These are phyloP conservation scores for Hypomecis atomaria DNA, from an alignment of 2,888 invertebrate species.

Conservation along the genomic window DNA sequence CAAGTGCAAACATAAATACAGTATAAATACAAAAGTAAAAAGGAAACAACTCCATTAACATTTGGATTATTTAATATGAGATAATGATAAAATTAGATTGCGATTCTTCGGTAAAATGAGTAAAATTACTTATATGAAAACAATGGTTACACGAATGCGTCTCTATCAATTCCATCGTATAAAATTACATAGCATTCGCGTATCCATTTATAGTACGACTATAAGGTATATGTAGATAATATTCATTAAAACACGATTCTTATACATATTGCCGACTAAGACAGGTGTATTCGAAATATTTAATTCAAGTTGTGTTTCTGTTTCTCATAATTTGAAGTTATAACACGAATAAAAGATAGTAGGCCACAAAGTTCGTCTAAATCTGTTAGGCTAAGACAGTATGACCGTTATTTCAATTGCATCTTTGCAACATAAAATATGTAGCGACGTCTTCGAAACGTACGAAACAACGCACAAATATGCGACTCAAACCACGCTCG, in stretches of 20 bases:
- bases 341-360: slow-evolving; percentile 10
- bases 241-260: slow-evolving; percentile 29
- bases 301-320: slow-evolving; percentile 1
- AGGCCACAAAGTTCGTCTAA: slow-evolving; percentile 20
- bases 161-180: slow-evolving; percentile 32
- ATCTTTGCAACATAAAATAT: not conserved
- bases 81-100: slow-evolving; percentile 18
- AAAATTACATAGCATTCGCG: slow-evolving; percentile 25
- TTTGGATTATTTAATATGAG: slow-evolving; percentile 6
- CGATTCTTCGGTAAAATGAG: slow-evolving; percentile 13
- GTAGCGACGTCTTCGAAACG: not conserved
- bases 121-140: slow-evolving; percentile 13
- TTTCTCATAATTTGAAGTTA: slow-evolving; percentile 8
- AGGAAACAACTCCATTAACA: slow-evolving; percentile 10
- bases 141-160: slow-evolving; percentile 7
- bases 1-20: slow-evolving; percentile 27
- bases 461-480: not conserved
- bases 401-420: not conserved
- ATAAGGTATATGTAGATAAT: slow-evolving; percentile 1
- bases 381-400: slow-evolving; percentile 3
- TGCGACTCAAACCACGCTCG: not conserved
- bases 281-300: slow-evolving; percentile 23
- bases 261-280: slow-evolving; percentile 20
- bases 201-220: slow-evolving; percentile 15
- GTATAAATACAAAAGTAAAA: slow-evolving; percentile 23